Evolutionary conservation across 2,797 vertebrate genomes (phyloP), one percentile per base, ranked within the genome.

Genomic region (Passerculus sandwichensis): DNA sequence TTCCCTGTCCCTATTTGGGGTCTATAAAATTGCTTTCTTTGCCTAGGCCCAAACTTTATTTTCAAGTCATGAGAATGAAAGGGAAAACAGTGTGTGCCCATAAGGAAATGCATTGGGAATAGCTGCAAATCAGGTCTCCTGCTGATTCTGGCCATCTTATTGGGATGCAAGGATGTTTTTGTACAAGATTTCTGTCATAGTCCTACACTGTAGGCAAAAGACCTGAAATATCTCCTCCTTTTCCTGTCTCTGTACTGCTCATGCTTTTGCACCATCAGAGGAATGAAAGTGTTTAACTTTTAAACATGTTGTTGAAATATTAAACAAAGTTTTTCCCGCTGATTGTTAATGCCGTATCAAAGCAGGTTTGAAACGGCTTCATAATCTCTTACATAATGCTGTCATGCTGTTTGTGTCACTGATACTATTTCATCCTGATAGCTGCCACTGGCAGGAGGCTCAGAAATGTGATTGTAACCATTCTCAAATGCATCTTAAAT

Each of bases 261-360:
- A 79, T 74, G 53, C 57, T 87, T 84, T 79, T 64, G 71, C 75
- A 76, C n/a, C 56, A 67, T 78, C 94, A 96, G 91, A 96, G 62
- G 40, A 81, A 88, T 57, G 54, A 47, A 89, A 82, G 69, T 87
- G 76, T 90, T 96, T 95, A 96, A 96, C 89, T 96, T 96, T 96
- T 96, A 92, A 96, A 91, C 59, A 72, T n/a, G 60, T 79, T 79
- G 82, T 84, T 96, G 82, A 96, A 96, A 97, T 95, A 93, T 96
- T 96, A 88, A 95, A 94, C 77, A 82, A 92, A 95, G 81, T 91
- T 95, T 92, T 94, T 62, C 85, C 89, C 0, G 3, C 79, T 95
- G 96, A 93, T 95, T 83, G 59, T 86, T 95, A 93, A 93, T 92
- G 89, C 73, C 4, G 5, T 89, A 96, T 95, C 92, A 96, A 94